A percentile compares a stretch with the other conserved stretches of the same genome.
Conservation (phyloP, 2,888 invertebrate species). For the Copidosoma aretas region DNA sequence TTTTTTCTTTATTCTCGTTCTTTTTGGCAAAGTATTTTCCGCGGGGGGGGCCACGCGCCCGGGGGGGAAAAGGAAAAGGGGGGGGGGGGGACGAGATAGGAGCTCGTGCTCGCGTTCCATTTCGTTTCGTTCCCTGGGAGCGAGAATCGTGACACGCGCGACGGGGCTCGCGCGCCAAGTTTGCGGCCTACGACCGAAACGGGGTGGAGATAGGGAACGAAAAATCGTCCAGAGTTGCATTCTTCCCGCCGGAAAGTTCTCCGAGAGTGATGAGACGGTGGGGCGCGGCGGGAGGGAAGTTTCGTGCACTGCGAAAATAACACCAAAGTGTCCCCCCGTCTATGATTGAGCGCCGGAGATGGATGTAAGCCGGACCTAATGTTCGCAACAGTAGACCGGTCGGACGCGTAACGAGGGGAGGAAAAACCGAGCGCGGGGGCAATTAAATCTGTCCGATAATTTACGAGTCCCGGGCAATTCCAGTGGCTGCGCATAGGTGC, state of each 20-base stretch:
- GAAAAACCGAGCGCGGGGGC: slow-evolving; percentile 35
- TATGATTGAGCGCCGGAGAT: slow-evolving; percentile 6
- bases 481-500: not conserved
- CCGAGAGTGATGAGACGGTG: no score
- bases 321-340: no score
- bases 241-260: no score
- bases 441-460: slow-evolving; percentile 56
- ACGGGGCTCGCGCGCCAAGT: not conserved
- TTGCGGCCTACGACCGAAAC: not conserved
- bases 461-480: slow-evolving; percentile 44
- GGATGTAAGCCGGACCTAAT: slow-evolving; percentile 28
- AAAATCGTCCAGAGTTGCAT: not conserved
- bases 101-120: slow-evolving; percentile 26
- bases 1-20: no score
- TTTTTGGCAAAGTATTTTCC: no score
- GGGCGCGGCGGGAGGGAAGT: no score
- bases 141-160: not conserved
- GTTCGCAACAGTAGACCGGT: slow-evolving; percentile 8
- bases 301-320: no score
- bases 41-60: not conserved
- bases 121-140: slow-evolving; percentile 19
- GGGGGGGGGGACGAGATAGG: no score
- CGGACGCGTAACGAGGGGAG: not conserved
- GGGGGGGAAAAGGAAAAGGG: not conserved
- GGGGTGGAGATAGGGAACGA: slow-evolving; percentile 4